Evolutionary conservation across 2,113 vertebrate genomes (phyloP), one percentile per base, ranked within the genome.

Genomic region (Plestiodon gilberti): DNA sequence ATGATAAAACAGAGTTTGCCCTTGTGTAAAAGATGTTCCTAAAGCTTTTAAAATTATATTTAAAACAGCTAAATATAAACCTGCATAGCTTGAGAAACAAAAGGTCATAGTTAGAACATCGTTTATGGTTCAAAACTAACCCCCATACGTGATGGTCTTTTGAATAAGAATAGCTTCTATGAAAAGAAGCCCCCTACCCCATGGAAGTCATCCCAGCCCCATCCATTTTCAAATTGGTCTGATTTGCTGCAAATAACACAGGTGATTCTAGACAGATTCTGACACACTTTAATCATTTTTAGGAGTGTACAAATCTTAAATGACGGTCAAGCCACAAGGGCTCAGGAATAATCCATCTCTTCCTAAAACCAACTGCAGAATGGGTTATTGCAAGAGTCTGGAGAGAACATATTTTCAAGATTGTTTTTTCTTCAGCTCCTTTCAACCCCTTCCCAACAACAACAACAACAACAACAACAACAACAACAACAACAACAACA

Each of bases 81-180:
- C n/a, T 48, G 20, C 38, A 59, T 40, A 5, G 87, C 70, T 70
- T 69, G 38, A 90, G 88, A 78, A 52, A 59, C 6, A 91, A 65
- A 30, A 88, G n/a, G 40, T 9, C 43, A 78, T 25, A 1, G 1
- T 73, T 76, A 38, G 11, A 78, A 81, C 76, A 90, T 91, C 76
- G 89, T 84, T 67, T 57, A 78, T 73, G 82, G 90, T 84, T 90
- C 83, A 93, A 89, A 85, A 85, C 75, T 90, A 76, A 48, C 18
- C 48, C 80, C 67, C 48, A 65, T 78, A 78, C 79, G 85, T 82
- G 79, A 78, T 10, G 88, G 83, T 8, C 85, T 83, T 78, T 87
- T 73, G 64, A 95, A 92, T 89, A 87, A 92, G 84, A 65, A 73
- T 79, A 88, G 87, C 75, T 71, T 78, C 62, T 75, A 70, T 33